Percentiles rank a stretch among this genome's conserved stretches.
Conservation (phyloP, 1,140 invertebrate species). For the Ylistrum balloti region DNA sequence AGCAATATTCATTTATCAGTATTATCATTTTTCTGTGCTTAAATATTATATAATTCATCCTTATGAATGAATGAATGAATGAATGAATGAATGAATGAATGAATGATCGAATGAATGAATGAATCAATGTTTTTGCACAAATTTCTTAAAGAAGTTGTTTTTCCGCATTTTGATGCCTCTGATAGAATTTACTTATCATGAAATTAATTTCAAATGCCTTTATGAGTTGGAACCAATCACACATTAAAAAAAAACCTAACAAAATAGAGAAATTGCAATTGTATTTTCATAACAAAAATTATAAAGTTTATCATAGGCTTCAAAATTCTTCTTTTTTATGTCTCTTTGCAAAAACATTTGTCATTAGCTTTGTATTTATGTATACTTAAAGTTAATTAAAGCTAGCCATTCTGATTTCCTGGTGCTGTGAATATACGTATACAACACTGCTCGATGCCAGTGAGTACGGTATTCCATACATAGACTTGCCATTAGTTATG, state of each 20-base stretch:
- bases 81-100: conserved; percentile 13
- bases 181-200: too few species aligned
- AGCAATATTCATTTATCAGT: neutral
- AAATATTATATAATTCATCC: neutral
- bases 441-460: neutral
- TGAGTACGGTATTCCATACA: neutral
- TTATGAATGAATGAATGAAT: conserved; percentile 21
- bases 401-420: neutral
- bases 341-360: too few species aligned
- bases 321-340: too few species aligned
- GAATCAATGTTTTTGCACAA: neutral
- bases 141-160: neutral
- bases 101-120: conserved; percentile 15
- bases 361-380: neutral
- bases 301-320: too few species aligned
- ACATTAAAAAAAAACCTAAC: too few species aligned
- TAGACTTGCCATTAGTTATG: neutral
- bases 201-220: too few species aligned
- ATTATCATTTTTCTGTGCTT: neutral
- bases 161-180: too few species aligned
- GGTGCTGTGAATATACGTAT: neutral
- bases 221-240: too few species aligned
- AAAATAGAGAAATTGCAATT: too few species aligned
- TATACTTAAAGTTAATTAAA: neutral
- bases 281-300: too few species aligned